These are phyloP conservation scores for Mallotus villosus DNA, from an alignment of 2,797 vertebrate genomes.

Conservation along the genomic window DNA sequence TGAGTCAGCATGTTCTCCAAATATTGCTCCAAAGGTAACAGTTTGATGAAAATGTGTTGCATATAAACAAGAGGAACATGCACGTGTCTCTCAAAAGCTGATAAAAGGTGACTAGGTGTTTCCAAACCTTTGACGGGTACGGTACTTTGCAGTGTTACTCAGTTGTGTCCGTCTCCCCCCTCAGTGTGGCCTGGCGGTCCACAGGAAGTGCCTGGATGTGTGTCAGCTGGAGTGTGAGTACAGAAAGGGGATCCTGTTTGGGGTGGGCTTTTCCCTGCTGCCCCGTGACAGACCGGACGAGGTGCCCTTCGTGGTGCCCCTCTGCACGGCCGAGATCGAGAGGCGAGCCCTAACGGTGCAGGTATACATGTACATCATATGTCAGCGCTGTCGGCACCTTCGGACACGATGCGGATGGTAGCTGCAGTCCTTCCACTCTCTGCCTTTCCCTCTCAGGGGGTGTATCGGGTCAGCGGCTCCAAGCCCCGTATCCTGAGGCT, in stretches of 20 bases:
- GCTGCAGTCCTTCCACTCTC: background rate
- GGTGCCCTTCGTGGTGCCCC: slow-evolving; percentile 85
- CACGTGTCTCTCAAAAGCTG: too few species aligned
- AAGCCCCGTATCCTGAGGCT: slow-evolving; percentile 88
- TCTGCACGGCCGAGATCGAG: slow-evolving; percentile 88
- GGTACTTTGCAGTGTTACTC: too few species aligned
- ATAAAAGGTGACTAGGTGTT: too few species aligned
- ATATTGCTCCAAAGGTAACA: too few species aligned
- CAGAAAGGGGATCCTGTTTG: slow-evolving; percentile 79
- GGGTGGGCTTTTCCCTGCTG: slow-evolving; percentile 78
- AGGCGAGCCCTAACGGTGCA: slow-evolving; percentile 83
- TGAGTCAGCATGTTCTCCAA: too few species aligned
- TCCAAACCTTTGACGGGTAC: too few species aligned
- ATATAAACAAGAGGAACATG: too few species aligned
- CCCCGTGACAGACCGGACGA: slow-evolving; percentile 75
- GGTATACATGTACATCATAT: slow-evolving; percentile 63
- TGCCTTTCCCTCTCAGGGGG: slow-evolving; percentile 73
- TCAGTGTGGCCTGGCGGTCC: slow-evolving; percentile 86
- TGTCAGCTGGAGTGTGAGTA: slow-evolving; percentile 86
- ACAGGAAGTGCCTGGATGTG: slow-evolving; percentile 91
- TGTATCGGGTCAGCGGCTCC: slow-evolving; percentile 91
- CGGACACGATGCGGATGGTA: background rate
- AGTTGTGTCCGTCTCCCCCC: slow-evolving; percentile 1
- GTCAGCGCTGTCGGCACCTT: too few species aligned
- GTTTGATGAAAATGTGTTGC: too few species aligned